Conservation (phyloP, 2,797 vertebrate species). For the Sphenopsis melanotis region DNA sequence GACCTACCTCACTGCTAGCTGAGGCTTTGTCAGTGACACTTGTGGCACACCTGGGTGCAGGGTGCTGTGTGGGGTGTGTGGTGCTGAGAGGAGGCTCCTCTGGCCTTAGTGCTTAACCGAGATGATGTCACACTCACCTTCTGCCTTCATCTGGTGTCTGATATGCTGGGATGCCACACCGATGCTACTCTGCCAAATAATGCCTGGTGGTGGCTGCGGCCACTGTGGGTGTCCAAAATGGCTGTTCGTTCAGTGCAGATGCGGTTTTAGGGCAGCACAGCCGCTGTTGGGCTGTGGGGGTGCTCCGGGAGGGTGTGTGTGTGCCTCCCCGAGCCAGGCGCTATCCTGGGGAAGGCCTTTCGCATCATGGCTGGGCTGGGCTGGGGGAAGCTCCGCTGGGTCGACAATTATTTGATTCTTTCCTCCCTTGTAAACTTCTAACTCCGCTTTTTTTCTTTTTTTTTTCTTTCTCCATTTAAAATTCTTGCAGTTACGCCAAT, state of each 20-base stretch:
- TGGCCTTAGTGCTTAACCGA: fast-evolving
- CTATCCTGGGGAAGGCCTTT: not conserved
- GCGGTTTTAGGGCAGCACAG: not conserved
- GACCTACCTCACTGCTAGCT: constrained; percentile 36
- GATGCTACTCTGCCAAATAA: not conserved
- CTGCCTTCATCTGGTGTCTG: not conserved
- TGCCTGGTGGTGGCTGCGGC: not conserved
- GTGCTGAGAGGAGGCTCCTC: not conserved
- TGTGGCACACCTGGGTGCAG: not conserved
- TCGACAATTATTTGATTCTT: constrained; percentile 15
- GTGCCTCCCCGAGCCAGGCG: not conserved
- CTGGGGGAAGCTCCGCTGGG: not conserved
- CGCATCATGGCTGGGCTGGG: fast-evolving
- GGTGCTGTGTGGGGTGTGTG: not conserved
- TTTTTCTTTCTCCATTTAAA: constrained; percentile 35
- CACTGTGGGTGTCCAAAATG: not conserved
- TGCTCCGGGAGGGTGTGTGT: not conserved
- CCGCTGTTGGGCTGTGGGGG: not conserved
- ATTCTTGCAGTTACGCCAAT: constrained; percentile 76
- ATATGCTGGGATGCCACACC: fast-evolving
- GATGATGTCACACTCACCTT: not conserved
- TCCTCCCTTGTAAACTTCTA: constrained; percentile 51
- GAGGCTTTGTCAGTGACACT: not conserved
- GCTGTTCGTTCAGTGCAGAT: not conserved
- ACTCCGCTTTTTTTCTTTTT: constrained; percentile 6